Base-by-base conservation (phyloP, 1,140 invertebrate species). In the Sitophilus oryzae region DNA sequence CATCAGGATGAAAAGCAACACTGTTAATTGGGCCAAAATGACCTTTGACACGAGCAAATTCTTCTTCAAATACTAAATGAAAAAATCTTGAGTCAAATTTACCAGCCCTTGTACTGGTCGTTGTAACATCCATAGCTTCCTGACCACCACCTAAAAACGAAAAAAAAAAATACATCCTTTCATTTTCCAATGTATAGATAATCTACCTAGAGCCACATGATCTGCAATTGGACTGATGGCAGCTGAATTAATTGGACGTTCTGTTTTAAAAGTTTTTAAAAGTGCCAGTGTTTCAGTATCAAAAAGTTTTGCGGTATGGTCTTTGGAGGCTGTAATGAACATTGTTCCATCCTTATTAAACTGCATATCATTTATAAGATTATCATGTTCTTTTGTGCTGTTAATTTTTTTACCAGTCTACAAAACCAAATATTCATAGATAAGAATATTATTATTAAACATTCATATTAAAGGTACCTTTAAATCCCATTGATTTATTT, bases 21-120 rank as follows among this genome's bases (percentile, higher is more conserved):
- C 91, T 94, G 79, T 99, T 99, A 64, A 99, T 99, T 1, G 97
- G 97, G 64, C 97, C 97, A 71, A 99, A 99, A 77, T 99, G 97
- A 43, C 96, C 96, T 73, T 99, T 99, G 0, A 99, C 86, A 48
- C 95, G 77, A 0, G 88, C 96, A 75, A 99, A 99, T 75, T 99
- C 97, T 75, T 99, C 96, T 77, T 99, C 96, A 72, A 97, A 99
- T n/a, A 99, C 86, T 38, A 98, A 73, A 75, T 99, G 96, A 81
- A 91, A 99, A 74, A 99, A 96, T 40, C 95, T 80, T 2, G 96
- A 93, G 73, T 99, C 96, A 69, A 99, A 99, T 78, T 99, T 98
- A 19, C 96, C 97, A 51, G 91, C 83, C 62, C 91, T 82, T 0
- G 94, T 85, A 0, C 93, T 95, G 0, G 96, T 98, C 4, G 93